phyloP scores from a whole-genome alignment of 2,113 vertebrate species.

The Phrynosoma blainvillii region DNA sequence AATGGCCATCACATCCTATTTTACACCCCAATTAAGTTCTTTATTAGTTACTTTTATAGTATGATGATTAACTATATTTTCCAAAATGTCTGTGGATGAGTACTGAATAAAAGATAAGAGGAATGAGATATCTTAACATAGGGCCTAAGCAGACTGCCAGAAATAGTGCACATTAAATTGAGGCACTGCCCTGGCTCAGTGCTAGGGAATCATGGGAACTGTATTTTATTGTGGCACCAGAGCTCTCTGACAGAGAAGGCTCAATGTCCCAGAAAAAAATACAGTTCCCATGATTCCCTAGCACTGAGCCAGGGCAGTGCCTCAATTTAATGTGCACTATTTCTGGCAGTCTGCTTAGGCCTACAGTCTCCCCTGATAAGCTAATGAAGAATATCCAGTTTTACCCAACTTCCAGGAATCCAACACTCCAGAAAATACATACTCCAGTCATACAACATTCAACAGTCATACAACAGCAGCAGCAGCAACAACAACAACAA shows the following conservation, averaged over 20 bases:
- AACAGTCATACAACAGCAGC: neutral
- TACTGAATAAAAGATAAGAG: neutral
- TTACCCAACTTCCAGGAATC: neutral
- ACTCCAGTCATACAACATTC: neutral
- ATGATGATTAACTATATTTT: conserved; percentile 19
- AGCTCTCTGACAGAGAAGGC: too few relatives aligned
- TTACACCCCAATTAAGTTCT: conserved; percentile 29
- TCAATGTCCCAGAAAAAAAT: too few relatives aligned
- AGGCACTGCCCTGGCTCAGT: too few relatives aligned
- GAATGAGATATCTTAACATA: neutral
- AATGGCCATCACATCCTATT: neutral
- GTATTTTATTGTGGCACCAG: too few relatives aligned
- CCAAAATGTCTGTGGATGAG: neutral
- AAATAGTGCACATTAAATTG: too few relatives aligned
- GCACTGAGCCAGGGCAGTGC: too few relatives aligned
- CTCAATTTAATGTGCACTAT: too few relatives aligned
- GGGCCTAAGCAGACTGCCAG: too few relatives aligned
- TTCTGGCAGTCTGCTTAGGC: too few relatives aligned
- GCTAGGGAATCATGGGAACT: too few relatives aligned
- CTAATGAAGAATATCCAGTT: neutral
- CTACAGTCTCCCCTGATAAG: neutral
- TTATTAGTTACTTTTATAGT: conserved; percentile 32
- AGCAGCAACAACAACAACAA: neutral
- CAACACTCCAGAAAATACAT: neutral
- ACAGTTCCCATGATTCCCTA: too few relatives aligned